Base-by-base conservation (phyloP, 2,888 invertebrate genomes). In the Eristalis tenax region DNA sequence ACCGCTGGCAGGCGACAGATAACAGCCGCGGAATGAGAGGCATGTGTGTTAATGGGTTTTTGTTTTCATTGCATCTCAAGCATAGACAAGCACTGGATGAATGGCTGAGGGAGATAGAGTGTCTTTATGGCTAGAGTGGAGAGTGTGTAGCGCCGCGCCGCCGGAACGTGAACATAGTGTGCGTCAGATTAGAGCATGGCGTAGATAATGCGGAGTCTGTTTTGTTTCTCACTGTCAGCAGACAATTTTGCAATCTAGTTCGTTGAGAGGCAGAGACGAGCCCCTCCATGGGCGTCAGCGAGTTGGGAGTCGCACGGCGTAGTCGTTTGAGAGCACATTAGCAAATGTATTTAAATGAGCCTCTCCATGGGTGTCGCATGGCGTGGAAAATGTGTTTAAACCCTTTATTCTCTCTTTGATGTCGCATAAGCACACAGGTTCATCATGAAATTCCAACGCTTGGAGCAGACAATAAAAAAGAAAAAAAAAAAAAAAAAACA, bases 11-110 rank as follows among this genome's bases (percentile, higher is more conserved):
- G n/a, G 13, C 59, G 32, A 63, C 32, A 78, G 78, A 78, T 71
- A 78, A 70, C 78, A 78, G 56, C 15, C 15, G 40, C 15, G 22
- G 40, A 77, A 50, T 76, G 43, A 59, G 32, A 28, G 32, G 32
- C 32, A 32, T 32, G 32, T 32, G 32, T 10, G 10, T 32, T 35
- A 61, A n/a, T 50, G 1, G 50, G 18, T 50, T 43, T 61, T 23
- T 32, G 15, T 61, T 66, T 40, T 59, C 57, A 5, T 28, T 75
- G 63, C 66, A 18, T 61, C 66, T 61, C 23, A 26, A 13, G 23
- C 69, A 13, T 15, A 26, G 56, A 63, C 50, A 38, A 28, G 63
- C 50, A 61, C 35, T 23, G 23, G 74, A 4, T 23, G 11, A 23
- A 56, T 28, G 15, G n/a, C 35, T 5, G 23, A 35, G 64, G 32